Evolutionary conservation across 2,113 vertebrate species (phyloP).

Genomic region (Xiphias gladius): DNA sequence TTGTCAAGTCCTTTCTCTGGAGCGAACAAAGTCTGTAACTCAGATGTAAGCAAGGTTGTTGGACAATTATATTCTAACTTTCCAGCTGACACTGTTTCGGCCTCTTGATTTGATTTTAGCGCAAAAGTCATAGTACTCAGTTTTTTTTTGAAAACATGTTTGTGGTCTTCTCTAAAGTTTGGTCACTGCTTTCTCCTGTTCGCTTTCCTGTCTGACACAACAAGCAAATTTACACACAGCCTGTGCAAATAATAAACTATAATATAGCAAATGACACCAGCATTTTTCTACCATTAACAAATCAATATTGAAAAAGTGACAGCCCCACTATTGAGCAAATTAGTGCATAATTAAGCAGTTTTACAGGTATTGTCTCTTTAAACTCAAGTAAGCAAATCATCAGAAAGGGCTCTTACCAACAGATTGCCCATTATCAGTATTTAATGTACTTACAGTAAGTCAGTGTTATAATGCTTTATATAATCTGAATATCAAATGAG

Average conservation of each 20-base stretch:
- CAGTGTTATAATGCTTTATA: neutral
- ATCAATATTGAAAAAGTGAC: no score
- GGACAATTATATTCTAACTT: neutral
- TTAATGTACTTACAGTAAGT: neutral
- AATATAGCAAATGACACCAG: no score
- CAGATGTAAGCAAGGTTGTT: neutral
- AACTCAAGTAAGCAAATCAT: no score
- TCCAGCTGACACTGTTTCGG: neutral
- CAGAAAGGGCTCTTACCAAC: no score
- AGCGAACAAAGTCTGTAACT: neutral
- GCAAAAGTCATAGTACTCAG: neutral
- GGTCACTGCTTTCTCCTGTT: neutral
- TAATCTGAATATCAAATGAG: neutral
- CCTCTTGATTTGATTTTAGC: neutral
- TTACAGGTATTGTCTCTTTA: no score
- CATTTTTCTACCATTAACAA: no score
- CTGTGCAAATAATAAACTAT: no score
- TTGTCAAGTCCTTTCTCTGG: neutral
- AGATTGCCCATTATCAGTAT: neutral
- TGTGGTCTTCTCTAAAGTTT: no score
- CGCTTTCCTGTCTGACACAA: neutral
- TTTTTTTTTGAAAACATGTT: no score
- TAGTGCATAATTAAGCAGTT: neutral
- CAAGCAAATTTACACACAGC: no score
- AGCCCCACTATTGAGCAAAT: neutral